Evolutionary conservation across 1,140 invertebrate genomes (phyloP).

Genomic region (Saccostrea echinata): DNA sequence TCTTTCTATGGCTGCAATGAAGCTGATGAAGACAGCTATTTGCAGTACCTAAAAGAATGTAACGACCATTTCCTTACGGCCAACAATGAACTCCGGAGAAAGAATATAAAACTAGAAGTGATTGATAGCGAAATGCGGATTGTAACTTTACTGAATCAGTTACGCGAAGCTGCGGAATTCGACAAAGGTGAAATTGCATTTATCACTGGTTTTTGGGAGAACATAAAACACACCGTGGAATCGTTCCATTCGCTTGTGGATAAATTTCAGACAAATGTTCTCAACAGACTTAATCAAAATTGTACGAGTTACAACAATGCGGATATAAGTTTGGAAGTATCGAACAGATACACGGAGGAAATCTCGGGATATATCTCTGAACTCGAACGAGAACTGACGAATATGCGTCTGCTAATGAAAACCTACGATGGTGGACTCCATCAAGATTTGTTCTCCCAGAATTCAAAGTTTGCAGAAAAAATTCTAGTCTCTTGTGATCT

Average conservation of each 20-base stretch:
- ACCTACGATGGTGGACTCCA: conserved; percentile 70
- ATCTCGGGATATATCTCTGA: conserved; percentile 68
- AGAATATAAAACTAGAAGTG: conserved; percentile 69
- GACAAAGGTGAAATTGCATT: conserved; percentile 66
- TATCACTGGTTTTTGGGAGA: conserved; percentile 75
- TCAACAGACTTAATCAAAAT: conserved; percentile 71
- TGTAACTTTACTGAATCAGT: conserved; percentile 71
- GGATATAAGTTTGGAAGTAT: conserved; percentile 71
- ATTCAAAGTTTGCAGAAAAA: conserved; percentile 69
- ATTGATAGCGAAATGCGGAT: conserved; percentile 72
- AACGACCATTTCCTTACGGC: conserved; percentile 71
- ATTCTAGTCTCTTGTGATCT: conserved; percentile 74
- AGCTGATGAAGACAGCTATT: conserved; percentile 60
- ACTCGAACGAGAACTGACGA: conserved; percentile 64
- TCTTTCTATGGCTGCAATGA: conserved; percentile 63
- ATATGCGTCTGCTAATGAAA: conserved; percentile 68
- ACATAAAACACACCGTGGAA: conserved; percentile 69
- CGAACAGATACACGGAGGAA: conserved; percentile 71
- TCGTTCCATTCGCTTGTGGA: conserved; percentile 62
- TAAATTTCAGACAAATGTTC: conserved; percentile 71
- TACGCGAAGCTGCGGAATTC: conserved; percentile 64
- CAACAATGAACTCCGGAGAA: conserved; percentile 71
- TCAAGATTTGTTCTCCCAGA: conserved; percentile 70
- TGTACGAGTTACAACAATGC: conserved; percentile 72
- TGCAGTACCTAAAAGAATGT: conserved; percentile 66